phyloP scores from a whole-genome alignment of 2,113 vertebrate genomes.

The Festucalex cinctus region DNA sequence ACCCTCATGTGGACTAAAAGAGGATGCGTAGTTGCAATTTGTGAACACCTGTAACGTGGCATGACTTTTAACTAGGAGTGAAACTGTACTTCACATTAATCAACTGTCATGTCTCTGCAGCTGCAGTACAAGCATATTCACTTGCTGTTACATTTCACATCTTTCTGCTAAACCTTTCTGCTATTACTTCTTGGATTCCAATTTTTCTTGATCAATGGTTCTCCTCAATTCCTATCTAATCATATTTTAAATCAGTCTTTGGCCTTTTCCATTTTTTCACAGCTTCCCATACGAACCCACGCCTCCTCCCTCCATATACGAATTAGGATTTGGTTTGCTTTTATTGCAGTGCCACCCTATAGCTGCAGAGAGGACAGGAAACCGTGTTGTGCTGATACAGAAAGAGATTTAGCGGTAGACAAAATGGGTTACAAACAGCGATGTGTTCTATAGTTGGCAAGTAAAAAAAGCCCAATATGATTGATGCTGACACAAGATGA shows the following conservation, averaged over 20 bases:
- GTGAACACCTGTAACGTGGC: constrained; percentile 36
- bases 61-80: constrained; percentile 35
- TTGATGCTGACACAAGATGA: neutral
- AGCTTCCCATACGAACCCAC: no score
- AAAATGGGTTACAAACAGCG: neutral
- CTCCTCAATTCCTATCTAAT: neutral
- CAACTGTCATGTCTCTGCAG: constrained; percentile 52
- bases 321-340: neutral
- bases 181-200: constrained; percentile 43
- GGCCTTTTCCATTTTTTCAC: neutral
- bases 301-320: constrained; percentile 5
- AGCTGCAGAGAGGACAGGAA: constrained; percentile 1
- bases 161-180: constrained; percentile 29
- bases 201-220: neutral
- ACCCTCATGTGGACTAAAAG: constrained; percentile 11
- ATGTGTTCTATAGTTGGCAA: constrained; percentile 1
- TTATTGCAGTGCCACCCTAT: neutral
- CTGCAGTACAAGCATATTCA: constrained; percentile 8
- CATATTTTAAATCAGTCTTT: neutral
- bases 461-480: constrained; percentile 1
- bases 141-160: constrained; percentile 44
- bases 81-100: constrained; percentile 43
- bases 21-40: constrained; percentile 38
- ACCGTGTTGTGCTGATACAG: constrained; percentile 6
- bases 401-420: constrained; percentile 4